Conservation (phyloP, 2,888 invertebrate species). For the Penaeus monodon region DNA sequence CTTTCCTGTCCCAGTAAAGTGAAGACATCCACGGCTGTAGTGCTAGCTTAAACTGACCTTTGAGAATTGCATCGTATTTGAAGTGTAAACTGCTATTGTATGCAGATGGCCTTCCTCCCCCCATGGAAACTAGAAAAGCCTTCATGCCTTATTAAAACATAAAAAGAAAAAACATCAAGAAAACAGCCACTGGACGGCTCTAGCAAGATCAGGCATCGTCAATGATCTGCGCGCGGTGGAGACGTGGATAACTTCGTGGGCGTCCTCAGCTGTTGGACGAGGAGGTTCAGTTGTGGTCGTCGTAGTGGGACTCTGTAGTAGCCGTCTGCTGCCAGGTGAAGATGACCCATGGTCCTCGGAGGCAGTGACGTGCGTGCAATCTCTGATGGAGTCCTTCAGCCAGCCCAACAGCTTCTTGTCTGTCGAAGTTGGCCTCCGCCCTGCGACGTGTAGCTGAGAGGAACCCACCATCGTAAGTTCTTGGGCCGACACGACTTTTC, state of each 20-base stretch:
- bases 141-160: too few species aligned
- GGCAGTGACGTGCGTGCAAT: conserved; percentile 41
- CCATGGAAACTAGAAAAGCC: too few species aligned
- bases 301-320: conserved; percentile 81
- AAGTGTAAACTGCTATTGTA: too few species aligned
- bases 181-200: conserved; percentile 70
- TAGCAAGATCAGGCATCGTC: conserved; percentile 76
- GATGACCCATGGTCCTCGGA: conserved; percentile 77
- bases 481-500: conserved; percentile 75
- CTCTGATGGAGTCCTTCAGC: conserved; percentile 71
- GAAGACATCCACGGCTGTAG: conserved; percentile 83
- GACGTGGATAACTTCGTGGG: conserved; percentile 78
- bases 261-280: conserved; percentile 77
- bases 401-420: conserved; percentile 74
- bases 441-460: conserved; percentile 75
- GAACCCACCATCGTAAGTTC: conserved; percentile 74
- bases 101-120: too few species aligned
- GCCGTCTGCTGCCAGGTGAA: conserved; percentile 83
- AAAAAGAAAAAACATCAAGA: too few species aligned
- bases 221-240: conserved; percentile 88
- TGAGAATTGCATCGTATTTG: too few species aligned
- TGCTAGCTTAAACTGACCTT: conserved; percentile 72
- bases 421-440: conserved; percentile 72
- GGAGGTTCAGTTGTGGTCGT: conserved; percentile 80
- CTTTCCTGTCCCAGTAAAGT: conserved; percentile 82